Conservation (phyloP, 2,888 invertebrate genomes). For the Teleogryllus oceanicus region DNA sequence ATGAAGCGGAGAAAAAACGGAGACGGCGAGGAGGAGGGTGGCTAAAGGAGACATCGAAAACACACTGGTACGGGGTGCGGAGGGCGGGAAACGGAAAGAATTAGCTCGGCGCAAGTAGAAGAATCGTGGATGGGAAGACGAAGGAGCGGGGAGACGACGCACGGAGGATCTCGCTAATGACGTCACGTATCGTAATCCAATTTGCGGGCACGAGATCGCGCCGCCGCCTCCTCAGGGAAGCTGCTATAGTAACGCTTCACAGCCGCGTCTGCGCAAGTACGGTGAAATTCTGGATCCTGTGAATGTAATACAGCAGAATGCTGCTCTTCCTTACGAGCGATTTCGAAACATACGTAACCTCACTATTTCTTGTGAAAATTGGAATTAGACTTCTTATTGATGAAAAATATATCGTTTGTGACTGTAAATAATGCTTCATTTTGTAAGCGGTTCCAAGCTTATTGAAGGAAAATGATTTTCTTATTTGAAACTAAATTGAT, state of each 20-base stretch:
- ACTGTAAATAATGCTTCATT: too few species aligned
- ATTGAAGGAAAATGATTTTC: too few species aligned
- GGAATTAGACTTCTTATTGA: too few species aligned
- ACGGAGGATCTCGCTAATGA: conserved; percentile 33
- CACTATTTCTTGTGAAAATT: too few species aligned
- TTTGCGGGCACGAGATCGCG: conserved; percentile 41
- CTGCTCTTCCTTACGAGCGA: not conserved
- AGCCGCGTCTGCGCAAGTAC: not conserved
- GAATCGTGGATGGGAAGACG: not conserved
- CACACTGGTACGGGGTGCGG: too few species aligned
- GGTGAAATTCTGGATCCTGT: too few species aligned
- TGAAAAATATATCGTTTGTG: too few species aligned
- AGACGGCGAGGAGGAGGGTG: not conserved
- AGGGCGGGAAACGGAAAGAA: not conserved
- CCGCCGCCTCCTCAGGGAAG: not conserved
- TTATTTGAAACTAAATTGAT: too few species aligned
- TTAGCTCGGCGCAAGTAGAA: not conserved
- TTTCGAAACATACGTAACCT: too few species aligned
- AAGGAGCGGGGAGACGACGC: not conserved
- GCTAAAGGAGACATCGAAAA: too few species aligned
- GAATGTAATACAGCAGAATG: not conserved
- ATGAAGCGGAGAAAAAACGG: not conserved
- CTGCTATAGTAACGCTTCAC: not conserved
- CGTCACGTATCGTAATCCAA: conserved; percentile 47
- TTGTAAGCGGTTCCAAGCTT: too few species aligned